Evolutionary conservation across 2,797 vertebrate species (phyloP).

Genomic region (Crypturellus tataupa): DNA sequence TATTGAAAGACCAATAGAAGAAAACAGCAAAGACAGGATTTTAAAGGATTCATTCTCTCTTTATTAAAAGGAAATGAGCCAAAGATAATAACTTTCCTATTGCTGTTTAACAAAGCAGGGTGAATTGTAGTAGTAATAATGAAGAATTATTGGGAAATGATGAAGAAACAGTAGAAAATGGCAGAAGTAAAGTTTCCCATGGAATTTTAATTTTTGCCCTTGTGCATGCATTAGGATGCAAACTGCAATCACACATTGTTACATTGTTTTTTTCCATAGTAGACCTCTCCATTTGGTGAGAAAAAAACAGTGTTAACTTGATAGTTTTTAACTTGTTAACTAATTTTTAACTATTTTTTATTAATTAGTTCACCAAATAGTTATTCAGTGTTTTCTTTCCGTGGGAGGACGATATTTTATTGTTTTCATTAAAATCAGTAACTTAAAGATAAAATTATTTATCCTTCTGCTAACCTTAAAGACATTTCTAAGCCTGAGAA

Average conservation of each 20-base stretch:
- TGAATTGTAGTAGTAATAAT: background rate
- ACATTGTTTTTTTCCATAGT: too few species aligned
- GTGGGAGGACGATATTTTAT: too few species aligned
- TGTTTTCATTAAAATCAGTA: too few species aligned
- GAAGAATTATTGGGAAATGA: background rate
- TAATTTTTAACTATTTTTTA: too few species aligned
- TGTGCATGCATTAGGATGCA: too few species aligned
- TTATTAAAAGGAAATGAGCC: constrained; percentile 25
- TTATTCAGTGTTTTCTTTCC: too few species aligned
- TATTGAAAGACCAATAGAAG: background rate
- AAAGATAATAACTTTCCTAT: constrained; percentile 7
- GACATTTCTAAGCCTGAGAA: background rate
- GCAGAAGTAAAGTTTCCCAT: background rate
- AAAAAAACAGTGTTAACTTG: too few species aligned
- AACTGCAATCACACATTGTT: too few species aligned
- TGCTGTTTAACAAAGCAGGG: background rate
- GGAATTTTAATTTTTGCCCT: background rate
- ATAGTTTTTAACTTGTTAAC: too few species aligned
- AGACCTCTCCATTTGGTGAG: too few species aligned
- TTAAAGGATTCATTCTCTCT: background rate
- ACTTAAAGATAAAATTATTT: too few species aligned
- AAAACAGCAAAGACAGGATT: background rate
- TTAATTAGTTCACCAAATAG: too few species aligned
- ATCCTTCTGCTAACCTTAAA: background rate
- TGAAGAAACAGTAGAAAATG: background rate